Conservation (phyloP, 2,888 invertebrate species). For the Coelinius sp. region DNA sequence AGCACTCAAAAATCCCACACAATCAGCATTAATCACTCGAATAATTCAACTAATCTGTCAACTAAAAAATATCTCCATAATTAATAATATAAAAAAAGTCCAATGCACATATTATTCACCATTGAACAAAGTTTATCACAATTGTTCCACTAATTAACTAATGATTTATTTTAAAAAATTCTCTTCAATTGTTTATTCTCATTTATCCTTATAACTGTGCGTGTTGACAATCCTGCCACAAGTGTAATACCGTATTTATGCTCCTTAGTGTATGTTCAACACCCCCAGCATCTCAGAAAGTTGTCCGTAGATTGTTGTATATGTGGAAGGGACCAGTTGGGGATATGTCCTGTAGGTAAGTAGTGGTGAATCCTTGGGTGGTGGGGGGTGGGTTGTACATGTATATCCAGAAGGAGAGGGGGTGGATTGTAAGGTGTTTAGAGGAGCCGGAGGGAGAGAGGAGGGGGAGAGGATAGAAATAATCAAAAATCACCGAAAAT, state of each 20-base stretch:
- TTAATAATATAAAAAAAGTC: background rate
- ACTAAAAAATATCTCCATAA: background rate
- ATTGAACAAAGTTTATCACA: too few relatives aligned
- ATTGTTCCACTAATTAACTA: background rate
- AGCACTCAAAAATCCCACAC: too few relatives aligned
- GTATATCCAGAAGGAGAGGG: background rate
- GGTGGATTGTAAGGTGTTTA: background rate
- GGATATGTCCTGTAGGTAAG: background rate
- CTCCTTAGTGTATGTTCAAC: slow-evolving; percentile 14
- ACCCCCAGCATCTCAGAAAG: slow-evolving; percentile 26
- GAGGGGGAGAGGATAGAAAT: background rate
- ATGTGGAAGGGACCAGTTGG: slow-evolving; percentile 4
- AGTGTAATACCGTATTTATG: slow-evolving; percentile 6
- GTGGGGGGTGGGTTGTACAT: background rate
- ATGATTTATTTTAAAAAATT: too few relatives aligned
- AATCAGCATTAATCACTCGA: background rate
- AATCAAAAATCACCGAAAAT: slow-evolving; percentile 15
- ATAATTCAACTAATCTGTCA: background rate
- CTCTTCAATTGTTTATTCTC: background rate
- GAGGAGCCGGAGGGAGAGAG: slow-evolving; percentile 26
- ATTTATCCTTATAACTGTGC: background rate
- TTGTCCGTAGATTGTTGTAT: slow-evolving; percentile 5
- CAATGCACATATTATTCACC: background rate
- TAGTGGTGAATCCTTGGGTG: background rate
- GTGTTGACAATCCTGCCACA: slow-evolving; percentile 32